These are phyloP conservation scores for Parapsyche elsis DNA, from an alignment of 1,140 invertebrate genomes.

Conservation along the genomic window DNA sequence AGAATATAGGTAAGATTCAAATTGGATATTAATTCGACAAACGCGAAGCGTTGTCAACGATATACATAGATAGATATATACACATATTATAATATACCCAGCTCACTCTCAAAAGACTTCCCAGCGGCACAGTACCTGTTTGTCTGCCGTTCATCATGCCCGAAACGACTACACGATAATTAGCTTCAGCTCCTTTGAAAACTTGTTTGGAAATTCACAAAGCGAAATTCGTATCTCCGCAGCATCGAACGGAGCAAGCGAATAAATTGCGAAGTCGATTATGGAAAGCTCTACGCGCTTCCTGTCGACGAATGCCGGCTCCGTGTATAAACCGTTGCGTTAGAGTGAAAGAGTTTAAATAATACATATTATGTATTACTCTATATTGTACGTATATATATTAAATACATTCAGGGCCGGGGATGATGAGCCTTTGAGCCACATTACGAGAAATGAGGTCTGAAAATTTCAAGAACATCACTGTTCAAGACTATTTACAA, in stretches of 20 bases:
- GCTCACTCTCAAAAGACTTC: not conserved
- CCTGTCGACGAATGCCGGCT: not conserved
- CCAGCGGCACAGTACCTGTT: not conserved
- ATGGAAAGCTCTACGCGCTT: not conserved
- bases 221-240: constrained; percentile 20
- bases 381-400: too few species aligned
- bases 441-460: too few species aligned
- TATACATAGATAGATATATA: too few species aligned
- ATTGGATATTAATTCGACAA: too few species aligned
- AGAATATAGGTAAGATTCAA: too few species aligned
- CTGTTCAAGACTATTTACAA: too few species aligned
- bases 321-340: not conserved
- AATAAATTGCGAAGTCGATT: not conserved
- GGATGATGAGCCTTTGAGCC: too few species aligned
- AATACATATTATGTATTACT: too few species aligned
- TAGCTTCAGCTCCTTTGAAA: constrained; percentile 34
- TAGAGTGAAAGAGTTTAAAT: too few species aligned
- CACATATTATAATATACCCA: not conserved
- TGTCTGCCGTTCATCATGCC: constrained; percentile 5
- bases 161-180: constrained; percentile 35
- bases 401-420: too few species aligned
- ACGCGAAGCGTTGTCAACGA: too few species aligned
- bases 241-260: not conserved
- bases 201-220: constrained; percentile 32
- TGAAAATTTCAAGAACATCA: too few species aligned